These are phyloP conservation scores for Eupithecia vulgata DNA, from an alignment of 2,888 invertebrate genomes.

Conservation along the genomic window DNA sequence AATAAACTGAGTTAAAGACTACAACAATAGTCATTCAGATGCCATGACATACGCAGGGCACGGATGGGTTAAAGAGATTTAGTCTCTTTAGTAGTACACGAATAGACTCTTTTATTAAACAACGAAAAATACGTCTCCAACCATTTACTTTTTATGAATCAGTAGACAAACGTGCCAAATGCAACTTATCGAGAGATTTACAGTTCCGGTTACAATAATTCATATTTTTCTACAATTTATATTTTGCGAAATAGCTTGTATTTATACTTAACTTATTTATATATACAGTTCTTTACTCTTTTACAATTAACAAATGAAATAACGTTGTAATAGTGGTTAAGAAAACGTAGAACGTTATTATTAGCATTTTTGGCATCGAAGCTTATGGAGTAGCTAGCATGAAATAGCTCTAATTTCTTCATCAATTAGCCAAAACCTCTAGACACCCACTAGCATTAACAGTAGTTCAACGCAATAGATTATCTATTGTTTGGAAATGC, in stretches of 20 bases:
- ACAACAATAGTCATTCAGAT: not conserved
- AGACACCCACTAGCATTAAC: not conserved
- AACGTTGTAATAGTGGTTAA: not conserved
- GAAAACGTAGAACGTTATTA: not conserved
- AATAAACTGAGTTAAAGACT: not conserved
- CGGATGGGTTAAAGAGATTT: not conserved
- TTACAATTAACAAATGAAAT: slow-evolving; percentile 10
- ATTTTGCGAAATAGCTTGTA: slow-evolving; percentile 10
- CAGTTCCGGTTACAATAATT: slow-evolving; percentile 22
- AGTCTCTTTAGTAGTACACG: not conserved
- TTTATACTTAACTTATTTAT: slow-evolving; percentile 8
- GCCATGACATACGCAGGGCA: not conserved
- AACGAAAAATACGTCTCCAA: not conserved
- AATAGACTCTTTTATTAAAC: not conserved
- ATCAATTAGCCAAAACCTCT: not conserved
- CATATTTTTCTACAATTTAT: slow-evolving; percentile 26
- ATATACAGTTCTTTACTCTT: not conserved
- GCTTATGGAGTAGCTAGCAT: not conserved
- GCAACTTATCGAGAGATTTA: slow-evolving; percentile 25
- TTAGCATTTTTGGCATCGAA: not conserved
- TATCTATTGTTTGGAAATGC: not conserved
- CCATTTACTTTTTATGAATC: not conserved
- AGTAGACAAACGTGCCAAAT: not conserved
- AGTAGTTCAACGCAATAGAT: not conserved
- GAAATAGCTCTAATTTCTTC: not conserved